These are phyloP conservation scores for Chrysopa pallens DNA, from an alignment of 1,140 invertebrate species.

Conservation along the genomic window DNA sequence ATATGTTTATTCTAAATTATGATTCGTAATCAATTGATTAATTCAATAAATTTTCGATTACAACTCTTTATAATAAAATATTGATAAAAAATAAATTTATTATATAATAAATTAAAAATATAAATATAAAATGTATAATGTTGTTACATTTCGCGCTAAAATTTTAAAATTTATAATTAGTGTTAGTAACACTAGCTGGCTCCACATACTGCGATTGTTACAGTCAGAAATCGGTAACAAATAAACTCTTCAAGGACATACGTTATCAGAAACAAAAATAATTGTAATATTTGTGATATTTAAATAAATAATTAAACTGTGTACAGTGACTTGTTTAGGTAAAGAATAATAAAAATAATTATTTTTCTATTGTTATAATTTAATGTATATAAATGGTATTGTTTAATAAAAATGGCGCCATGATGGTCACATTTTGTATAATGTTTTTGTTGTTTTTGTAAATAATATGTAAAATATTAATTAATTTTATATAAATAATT, in stretches of 20 bases:
- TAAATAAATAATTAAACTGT: too few species aligned
- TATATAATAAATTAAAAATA: too few species aligned
- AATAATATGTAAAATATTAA: background rate
- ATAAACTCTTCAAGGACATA: background rate
- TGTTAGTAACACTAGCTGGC: background rate
- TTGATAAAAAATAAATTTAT: too few species aligned
- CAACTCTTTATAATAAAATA: too few species aligned
- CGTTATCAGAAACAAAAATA: background rate
- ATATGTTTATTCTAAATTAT: too few species aligned
- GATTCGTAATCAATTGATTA: too few species aligned
- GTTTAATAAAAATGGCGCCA: background rate
- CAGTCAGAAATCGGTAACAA: background rate
- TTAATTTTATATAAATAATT: background rate
- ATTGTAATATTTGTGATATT: too few species aligned
- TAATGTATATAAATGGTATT: background rate
- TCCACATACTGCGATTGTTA: background rate
- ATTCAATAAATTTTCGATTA: too few species aligned
- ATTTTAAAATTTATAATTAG: too few species aligned
- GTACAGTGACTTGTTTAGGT: background rate
- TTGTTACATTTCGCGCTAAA: too few species aligned
- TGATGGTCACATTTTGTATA: background rate
- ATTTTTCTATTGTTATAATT: background rate
- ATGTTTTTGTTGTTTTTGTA: background rate
- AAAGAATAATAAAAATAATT: background rate
- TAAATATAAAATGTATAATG: too few species aligned